Evolutionary conservation across 2,888 invertebrate genomes (phyloP), one percentile per base, ranked within the genome.

Genomic region (Schizaphis graminum): DNA sequence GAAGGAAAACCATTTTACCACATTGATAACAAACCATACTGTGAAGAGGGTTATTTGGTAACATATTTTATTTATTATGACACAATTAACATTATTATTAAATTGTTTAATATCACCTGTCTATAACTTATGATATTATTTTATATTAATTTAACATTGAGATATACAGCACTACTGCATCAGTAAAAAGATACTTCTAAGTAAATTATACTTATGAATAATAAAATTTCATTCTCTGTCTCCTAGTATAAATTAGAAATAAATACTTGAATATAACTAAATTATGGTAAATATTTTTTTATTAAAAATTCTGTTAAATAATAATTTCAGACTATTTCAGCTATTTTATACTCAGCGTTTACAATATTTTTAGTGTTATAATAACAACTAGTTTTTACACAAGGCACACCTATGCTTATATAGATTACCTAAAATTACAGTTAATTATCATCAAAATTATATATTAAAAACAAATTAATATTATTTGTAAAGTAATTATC

Each of bases 1-100:
- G 98, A 98, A 96, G 99, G 99, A 11, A 98, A 99, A 96, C 98
- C 98, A 56, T 99, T 99, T 96, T 99, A 99, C 96, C 98, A 98
- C 26, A 96, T 99, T 94, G 99, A 99, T 95, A 98, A 98, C 5
- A 98, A 99, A 95, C 99, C 99, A 0, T 98, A 98, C 95, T 99
- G 99, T 96, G 99, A 99, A 96, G 97, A 97, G 95, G 99, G 99
- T 96, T 99, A 99, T 96, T 97, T 99, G 96, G 97, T 97, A 96
- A 96, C 53, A 96, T 95, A 41, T 47, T 26, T 56, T 41, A 13
- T 92, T 35, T 1, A 61, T 41, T n/a, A 67, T 67, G 4, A 35
- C 21, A 35, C 35, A 35, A 7, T 35, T 35, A 77, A 35, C 1
- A 35, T 35, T 67, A 35, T 35, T 67, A 77, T 77, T 1, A 5